Evolutionary conservation across 2,797 vertebrate species (phyloP).

Genomic region (Graptemys geographica): DNA sequence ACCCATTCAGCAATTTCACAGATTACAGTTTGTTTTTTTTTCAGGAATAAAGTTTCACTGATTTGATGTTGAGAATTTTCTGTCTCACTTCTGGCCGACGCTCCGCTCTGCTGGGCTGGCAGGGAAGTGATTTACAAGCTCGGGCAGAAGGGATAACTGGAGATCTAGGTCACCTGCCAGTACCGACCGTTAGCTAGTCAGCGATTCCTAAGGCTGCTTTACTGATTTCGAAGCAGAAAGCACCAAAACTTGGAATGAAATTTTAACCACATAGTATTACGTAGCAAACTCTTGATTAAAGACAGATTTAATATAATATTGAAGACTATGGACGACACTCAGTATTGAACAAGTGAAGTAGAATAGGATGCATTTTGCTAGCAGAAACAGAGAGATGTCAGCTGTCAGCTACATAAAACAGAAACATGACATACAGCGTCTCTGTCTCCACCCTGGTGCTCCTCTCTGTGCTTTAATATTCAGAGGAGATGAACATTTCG

Average conservation of each 20-base stretch:
- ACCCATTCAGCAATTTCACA: not conserved
- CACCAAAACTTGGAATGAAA: not conserved
- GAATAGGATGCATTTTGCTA: not conserved
- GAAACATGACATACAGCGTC: not conserved
- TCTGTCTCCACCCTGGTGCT: not conserved
- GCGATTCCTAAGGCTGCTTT: rapidly evolving
- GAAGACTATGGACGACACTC: not conserved
- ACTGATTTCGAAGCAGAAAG: not conserved
- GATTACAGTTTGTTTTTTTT: not conserved
- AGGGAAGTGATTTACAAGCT: not conserved
- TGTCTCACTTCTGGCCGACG: not conserved
- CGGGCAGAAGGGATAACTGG: not conserved
- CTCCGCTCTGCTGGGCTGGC: not conserved
- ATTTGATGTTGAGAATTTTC: not conserved
- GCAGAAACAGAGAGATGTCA: not conserved
- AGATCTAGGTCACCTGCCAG: not conserved
- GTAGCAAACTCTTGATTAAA: not conserved
- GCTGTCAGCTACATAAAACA: not conserved
- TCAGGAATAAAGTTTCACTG: not conserved
- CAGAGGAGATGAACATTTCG: not conserved
- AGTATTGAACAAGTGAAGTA: not conserved
- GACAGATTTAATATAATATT: not conserved
- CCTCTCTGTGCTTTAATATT: not conserved
- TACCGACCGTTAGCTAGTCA: too few relatives aligned
- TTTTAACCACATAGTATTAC: rapidly evolving